Evolutionary conservation across 2,888 invertebrate genomes (phyloP), one percentile per base, ranked within the genome.

Genomic region (Megamerina dolium): DNA sequence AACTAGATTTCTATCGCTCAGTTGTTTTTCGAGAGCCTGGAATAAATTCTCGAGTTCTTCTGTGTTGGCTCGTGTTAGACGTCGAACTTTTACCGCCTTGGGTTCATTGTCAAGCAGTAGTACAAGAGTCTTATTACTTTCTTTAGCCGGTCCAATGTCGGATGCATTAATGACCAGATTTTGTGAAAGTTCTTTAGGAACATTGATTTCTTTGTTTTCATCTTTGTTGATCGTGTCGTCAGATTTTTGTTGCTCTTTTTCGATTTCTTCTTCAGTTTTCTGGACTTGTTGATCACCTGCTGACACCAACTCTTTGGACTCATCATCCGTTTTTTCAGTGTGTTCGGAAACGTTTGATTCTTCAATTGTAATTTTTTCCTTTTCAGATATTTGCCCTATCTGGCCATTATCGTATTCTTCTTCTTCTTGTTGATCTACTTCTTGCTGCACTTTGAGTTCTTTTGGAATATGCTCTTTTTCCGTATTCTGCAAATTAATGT

Each of bases 21-120:
- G 54, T 31, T 67, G 68, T 9, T 63, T 64, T 46, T 66, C 67
- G 1, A 68, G 51, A 3, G 68, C 67, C 37, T 63, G 58, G 16
- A 68, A 64, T 3, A 68, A 47, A 5, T 51, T 62, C 32, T 66
- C 66, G 2, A 66, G 47, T 3, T 68, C 66, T 45, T 65, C 66
- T 1, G 65, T 66, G 34, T 66, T 66, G 27, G 65, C 67, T 32
- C 65, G 56, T 20, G 65, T 65, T 19, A 65, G 45, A 3, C 66
- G 55, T 5, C 65, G 58, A 0, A 65, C 61, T 20, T 64, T 61
- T 5, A 63, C 57, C 1, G 66, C 60, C 26, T 59, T 56, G 0
- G 66, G 65, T 17, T 65, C 63, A 20, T 62, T 66, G 41, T 66
- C 64, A 42, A 66, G 58, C 3, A 65, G 46, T 3, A 65, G 52